Percentiles rank a stretch among this genome's conserved stretches.
phyloP scores from a whole-genome alignment of 2,797 vertebrate species.

The Cacajao melanocephalus region DNA sequence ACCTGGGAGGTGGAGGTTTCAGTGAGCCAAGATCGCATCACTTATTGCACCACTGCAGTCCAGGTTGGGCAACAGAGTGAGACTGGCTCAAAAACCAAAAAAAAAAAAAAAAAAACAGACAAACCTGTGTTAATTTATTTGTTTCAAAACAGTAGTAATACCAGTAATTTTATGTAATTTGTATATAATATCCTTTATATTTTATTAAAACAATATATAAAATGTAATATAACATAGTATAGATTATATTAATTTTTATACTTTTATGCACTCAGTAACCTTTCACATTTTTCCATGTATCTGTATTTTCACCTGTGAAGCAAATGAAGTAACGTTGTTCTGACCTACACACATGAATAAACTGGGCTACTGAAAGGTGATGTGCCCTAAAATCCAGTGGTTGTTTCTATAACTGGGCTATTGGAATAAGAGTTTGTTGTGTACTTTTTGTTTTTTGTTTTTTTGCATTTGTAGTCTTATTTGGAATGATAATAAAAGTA shows the following conservation, averaged over 20 bases:
- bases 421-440: neutral
- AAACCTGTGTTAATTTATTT: no score
- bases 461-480: neutral
- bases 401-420: fast-evolving
- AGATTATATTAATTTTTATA: neutral
- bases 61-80: neutral
- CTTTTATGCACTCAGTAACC: neutral
- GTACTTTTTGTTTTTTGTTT: neutral
- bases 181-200: neutral
- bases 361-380: neutral
- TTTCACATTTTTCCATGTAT: neutral
- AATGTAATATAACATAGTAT: neutral
- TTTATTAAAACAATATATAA: neutral
- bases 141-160: neutral
- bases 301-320: neutral
- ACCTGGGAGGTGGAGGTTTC: neutral
- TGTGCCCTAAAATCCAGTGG: neutral
- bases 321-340: neutral
- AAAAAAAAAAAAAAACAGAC: no score
- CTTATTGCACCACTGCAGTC: neutral
- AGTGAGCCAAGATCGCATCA: neutral
- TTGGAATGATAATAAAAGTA: neutral
- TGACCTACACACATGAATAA: neutral
- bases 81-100: neutral
- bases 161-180: neutral